A percentile compares a stretch with the other conserved stretches of the same genome.
These are phyloP conservation scores for Mechanitis mazaeus DNA, from an alignment of 2,888 invertebrate species.

Conservation along the genomic window DNA sequence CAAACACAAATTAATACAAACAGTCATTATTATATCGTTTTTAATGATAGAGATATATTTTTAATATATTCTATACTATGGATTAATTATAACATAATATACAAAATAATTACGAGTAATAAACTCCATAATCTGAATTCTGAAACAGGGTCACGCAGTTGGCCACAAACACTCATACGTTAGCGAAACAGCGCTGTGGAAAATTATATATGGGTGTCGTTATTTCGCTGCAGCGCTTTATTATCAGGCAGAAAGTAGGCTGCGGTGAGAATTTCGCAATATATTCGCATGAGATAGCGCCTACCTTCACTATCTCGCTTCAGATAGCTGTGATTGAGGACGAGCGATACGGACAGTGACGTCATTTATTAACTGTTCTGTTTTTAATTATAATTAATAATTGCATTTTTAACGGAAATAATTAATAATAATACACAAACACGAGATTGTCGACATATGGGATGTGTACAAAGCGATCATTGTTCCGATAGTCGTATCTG, in stretches of 20 bases:
- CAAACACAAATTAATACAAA: too few relatives aligned
- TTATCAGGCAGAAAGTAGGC: slow-evolving; percentile 28
- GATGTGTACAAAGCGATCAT: too few relatives aligned
- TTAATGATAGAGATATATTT: too few relatives aligned
- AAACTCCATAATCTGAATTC: slow-evolving; percentile 14
- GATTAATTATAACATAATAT: neutral
- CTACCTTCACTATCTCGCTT: slow-evolving; percentile 32
- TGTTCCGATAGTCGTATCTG: too few relatives aligned
- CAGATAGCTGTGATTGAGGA: slow-evolving; percentile 27
- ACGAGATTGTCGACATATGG: too few relatives aligned
- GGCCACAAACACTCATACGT: slow-evolving; percentile 26
- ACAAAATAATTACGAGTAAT: neutral
- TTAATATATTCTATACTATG: too few relatives aligned
- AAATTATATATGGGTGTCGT: slow-evolving; percentile 31
- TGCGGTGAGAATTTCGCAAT: slow-evolving; percentile 31
- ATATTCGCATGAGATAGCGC: slow-evolving; percentile 34
- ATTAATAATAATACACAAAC: too few relatives aligned
- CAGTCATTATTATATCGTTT: too few relatives aligned
- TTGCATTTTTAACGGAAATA: too few relatives aligned
- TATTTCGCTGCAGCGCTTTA: slow-evolving; percentile 30
- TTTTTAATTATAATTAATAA: neutral
- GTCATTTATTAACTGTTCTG: neutral
- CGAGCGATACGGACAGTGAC: neutral
- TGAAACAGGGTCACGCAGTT: slow-evolving; percentile 24
- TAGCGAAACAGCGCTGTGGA: slow-evolving; percentile 25